These are phyloP conservation scores for Xiphorhynchus elegans DNA, from an alignment of 2,113 vertebrate species.

Conservation along the genomic window DNA sequence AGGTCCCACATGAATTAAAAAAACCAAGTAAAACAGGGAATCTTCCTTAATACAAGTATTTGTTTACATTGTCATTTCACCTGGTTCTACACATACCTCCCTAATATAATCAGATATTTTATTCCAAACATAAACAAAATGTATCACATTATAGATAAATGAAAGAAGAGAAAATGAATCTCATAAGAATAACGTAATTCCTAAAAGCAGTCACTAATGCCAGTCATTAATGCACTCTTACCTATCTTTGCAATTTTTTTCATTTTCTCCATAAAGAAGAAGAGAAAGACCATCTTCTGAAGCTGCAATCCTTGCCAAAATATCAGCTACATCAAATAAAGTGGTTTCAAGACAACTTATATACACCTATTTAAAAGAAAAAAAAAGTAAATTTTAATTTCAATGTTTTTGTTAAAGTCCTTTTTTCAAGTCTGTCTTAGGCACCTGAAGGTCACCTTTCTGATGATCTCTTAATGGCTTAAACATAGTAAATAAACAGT, in stretches of 20 bases:
- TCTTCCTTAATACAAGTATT: neutral
- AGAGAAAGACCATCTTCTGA: conserved; percentile 86
- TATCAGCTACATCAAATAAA: conserved; percentile 86
- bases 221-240: conserved; percentile 61
- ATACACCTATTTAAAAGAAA: conserved; percentile 68
- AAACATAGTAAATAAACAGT: neutral
- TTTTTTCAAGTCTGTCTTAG: neutral
- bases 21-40: neutral
- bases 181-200: neutral
- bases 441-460: neutral
- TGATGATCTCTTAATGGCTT: neutral
- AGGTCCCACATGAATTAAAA: neutral
- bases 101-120: neutral
- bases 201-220: conserved; percentile 7
- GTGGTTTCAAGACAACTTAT: conserved; percentile 80
- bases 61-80: neutral
- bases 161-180: neutral
- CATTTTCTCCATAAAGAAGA: conserved; percentile 85
- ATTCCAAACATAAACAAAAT: neutral
- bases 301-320: conserved; percentile 88
- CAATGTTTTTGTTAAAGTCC: neutral
- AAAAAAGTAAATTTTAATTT: neutral
- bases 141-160: neutral
- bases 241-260: conserved; percentile 74
- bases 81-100: neutral